phyloP scores from a whole-genome alignment of 2,113 vertebrate species.

The Gallinago undulata region DNA sequence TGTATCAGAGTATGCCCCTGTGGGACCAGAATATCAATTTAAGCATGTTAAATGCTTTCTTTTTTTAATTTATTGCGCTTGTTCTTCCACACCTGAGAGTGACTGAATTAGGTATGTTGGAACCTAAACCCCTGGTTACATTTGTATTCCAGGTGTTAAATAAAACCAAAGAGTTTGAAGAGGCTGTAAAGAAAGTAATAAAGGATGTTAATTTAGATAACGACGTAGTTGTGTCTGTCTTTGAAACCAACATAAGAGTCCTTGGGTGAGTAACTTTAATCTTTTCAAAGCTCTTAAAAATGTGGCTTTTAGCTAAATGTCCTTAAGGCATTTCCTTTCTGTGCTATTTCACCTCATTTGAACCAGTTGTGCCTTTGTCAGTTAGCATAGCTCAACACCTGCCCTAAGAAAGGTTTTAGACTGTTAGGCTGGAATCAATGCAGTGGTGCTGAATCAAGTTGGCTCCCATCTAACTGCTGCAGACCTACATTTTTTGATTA shows the following conservation, averaged over 20 bases:
- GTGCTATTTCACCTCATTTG: background rate
- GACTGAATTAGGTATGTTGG: background rate
- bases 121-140: background rate
- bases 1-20: background rate
- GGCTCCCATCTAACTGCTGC: background rate
- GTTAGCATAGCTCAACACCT: background rate
- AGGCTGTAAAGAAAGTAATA: constrained; percentile 92
- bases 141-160: constrained; percentile 88
- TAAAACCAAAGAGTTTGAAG: constrained; percentile 96
- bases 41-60: background rate
- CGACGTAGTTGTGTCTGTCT: constrained; percentile 97
- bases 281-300: background rate
- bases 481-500: background rate
- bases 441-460: background rate
- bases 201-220: constrained; percentile 96
- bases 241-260: constrained; percentile 99
- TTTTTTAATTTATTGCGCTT: background rate
- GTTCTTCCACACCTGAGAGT: background rate
- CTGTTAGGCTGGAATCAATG: background rate
- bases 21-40: background rate
- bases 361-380: background rate
- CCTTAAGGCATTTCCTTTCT: background rate
- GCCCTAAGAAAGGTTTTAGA: background rate
- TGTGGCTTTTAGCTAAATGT: background rate
- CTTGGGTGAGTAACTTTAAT: constrained; percentile 85